Base-by-base conservation (phyloP, 1,140 invertebrate species). In the Coptotermes formosanus region DNA sequence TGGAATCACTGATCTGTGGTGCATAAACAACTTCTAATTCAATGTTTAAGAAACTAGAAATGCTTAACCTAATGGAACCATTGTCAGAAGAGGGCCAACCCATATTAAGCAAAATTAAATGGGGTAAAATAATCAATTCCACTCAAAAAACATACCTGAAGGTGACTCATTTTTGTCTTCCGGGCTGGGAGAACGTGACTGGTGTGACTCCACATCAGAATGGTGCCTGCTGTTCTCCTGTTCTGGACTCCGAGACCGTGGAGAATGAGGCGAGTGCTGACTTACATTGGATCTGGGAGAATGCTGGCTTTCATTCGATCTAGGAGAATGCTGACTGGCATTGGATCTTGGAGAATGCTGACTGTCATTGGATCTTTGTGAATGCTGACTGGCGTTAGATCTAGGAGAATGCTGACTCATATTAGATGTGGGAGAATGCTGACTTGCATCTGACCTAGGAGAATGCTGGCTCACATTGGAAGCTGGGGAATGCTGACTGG, bases 211-310 rank as follows among this genome's bases (percentile, higher is more conserved):
- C 25, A 30, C 64, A 75, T 75, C 64, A 75, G 64, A 75, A 30
- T 75, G 64, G 43, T 83, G 48, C 59, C 82, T 83, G 19, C 25
- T 38, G 12, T 8, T 44, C n/a, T 19, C 52, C 52, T 55, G 52
- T 55, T 55, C 52, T 55, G 52, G 14, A 55, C 52, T 55, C 52
- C 19, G 52, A 55, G 82, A 83, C 38, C 82, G 23, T 4, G 43
- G 83, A 59, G 83, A 84, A 84, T 84, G 83, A 32, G 83, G 83
- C 4, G 83, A 84, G 43, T 38, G 83, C 25, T n/a, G 43, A 84
- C 83, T 84, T 30, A 52, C 83, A 84, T 84, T 84, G 8, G 83
- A 84, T 38, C 38, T 44, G 9, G 83, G 83, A 14, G 83, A 84
- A 64, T 84, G 83, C 48, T 55, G 48, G 55, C 83, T 84, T 84